A percentile compares a stretch with the other conserved stretches of the same genome.
Evolutionary conservation across 1,140 invertebrate genomes (phyloP).

Genomic region (Rhyacophila brunnea): DNA sequence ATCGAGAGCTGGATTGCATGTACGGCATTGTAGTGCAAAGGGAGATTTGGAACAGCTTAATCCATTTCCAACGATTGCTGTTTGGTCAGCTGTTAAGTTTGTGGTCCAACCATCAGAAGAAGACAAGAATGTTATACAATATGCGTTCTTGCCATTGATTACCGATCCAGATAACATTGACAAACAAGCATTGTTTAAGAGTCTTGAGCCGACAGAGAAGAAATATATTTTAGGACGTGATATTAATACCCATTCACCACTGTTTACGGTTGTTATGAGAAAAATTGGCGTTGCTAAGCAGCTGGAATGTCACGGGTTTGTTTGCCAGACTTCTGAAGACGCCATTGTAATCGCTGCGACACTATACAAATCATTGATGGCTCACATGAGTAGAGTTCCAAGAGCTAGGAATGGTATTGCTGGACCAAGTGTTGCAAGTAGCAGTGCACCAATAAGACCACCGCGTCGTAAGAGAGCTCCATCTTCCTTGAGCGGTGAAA

Average conservation of each 20-base stretch:
- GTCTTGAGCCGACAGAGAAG: conserved; percentile 51
- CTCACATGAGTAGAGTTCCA: conserved; percentile 67
- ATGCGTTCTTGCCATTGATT: conserved; percentile 82
- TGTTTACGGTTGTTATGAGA: conserved; percentile 89
- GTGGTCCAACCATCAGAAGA: conserved; percentile 58
- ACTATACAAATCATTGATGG: conserved; percentile 80
- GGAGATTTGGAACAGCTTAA: conserved; percentile 62
- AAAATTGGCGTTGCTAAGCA: conserved; percentile 73
- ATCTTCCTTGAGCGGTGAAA: conserved; percentile 60
- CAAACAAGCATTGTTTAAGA: conserved; percentile 65
- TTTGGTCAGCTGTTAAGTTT: conserved; percentile 86
- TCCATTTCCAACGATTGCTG: conserved; percentile 85
- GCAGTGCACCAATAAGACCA: conserved; percentile 56
- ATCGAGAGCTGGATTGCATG: conserved; percentile 64
- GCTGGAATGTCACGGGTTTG: conserved; percentile 88
- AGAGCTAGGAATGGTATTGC: conserved; percentile 69
- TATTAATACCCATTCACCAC: conserved; percentile 70
- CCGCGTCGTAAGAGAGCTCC: conserved; percentile 59
- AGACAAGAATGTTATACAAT: conserved; percentile 50
- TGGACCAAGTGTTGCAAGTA: conserved; percentile 65
- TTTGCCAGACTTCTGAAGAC: conserved; percentile 82
- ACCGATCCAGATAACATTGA: conserved; percentile 80
- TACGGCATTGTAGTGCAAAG: conserved; percentile 59
- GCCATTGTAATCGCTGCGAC: conserved; percentile 88
- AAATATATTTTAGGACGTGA: conserved; percentile 57